These are phyloP conservation scores for Chlorops oryzae DNA, from an alignment of 1,140 invertebrate species.

Conservation along the genomic window DNA sequence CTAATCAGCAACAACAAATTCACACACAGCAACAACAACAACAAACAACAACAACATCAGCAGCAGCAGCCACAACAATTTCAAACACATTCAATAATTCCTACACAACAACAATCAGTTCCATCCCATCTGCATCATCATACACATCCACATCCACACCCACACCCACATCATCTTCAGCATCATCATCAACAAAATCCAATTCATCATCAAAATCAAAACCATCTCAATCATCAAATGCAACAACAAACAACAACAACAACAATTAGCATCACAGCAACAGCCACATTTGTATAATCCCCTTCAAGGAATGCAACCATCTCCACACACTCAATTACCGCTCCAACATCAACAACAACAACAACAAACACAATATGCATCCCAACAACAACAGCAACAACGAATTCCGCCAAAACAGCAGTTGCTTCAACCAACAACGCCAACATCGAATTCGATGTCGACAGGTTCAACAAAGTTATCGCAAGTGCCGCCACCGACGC, in stretches of 20 bases:
- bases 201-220: slow-evolving; percentile 12
- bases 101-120: too few relatives aligned
- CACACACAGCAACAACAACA: too few relatives aligned
- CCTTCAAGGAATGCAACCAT: too few relatives aligned
- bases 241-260: slow-evolving; percentile 16
- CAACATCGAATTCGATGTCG: not conserved
- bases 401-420: not conserved
- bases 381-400: too few relatives aligned
- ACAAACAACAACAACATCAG: too few relatives aligned
- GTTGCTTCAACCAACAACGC: slow-evolving; percentile 9
- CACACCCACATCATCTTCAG: slow-evolving; percentile 14
- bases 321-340: slow-evolving; percentile 3
- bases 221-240: slow-evolving; percentile 13
- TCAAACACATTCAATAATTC: too few relatives aligned
- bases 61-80: not conserved
- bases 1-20: not conserved
- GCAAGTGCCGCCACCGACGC: too few relatives aligned
- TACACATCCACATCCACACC: slow-evolving; percentile 3
- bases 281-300: slow-evolving; percentile 20
- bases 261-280: not conserved
- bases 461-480: too few relatives aligned
- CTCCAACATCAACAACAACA: slow-evolving; percentile 15
- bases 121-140: not conserved
- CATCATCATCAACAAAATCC: slow-evolving; percentile 2
- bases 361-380: slow-evolving; percentile 1